Conservation (phyloP, 2,113 vertebrate species). For the Madoqua kirkii region DNA sequence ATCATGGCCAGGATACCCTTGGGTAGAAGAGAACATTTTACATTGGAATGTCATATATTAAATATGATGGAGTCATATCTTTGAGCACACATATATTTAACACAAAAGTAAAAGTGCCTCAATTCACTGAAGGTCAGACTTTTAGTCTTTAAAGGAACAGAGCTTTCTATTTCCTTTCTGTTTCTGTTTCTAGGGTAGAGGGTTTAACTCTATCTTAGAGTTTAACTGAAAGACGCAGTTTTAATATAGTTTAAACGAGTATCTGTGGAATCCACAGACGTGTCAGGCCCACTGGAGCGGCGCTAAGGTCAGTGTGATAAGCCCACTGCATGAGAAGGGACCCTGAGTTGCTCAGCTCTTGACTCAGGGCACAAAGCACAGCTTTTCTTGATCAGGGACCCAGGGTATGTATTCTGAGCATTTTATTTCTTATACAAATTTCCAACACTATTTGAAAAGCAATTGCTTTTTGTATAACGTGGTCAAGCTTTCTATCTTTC, state of each 20-base stretch:
- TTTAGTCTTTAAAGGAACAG: slow-evolving; percentile 20
- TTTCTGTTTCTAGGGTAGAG: background rate
- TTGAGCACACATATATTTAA: slow-evolving; percentile 31
- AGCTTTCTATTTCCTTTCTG: background rate
- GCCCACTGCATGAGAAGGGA: background rate
- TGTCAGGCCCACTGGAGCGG: background rate
- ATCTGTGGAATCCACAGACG: background rate
- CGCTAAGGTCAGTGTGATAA: background rate
- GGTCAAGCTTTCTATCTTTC: slow-evolving; percentile 30
- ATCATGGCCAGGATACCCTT: background rate
- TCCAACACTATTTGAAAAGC: background rate
- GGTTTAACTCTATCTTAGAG: background rate
- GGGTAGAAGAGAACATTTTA: slow-evolving; percentile 28
- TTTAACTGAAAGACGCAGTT: slow-evolving; percentile 12
- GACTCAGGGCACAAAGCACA: background rate
- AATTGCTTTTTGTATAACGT: slow-evolving; percentile 36
- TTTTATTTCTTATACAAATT: slow-evolving; percentile 28
- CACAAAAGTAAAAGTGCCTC: slow-evolving; percentile 42
- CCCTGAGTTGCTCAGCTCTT: background rate
- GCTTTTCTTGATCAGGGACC: background rate
- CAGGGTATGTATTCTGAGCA: slow-evolving; percentile 1
- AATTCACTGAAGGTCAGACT: slow-evolving; percentile 34
- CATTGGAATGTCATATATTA: slow-evolving; percentile 13
- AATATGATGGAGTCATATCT: background rate
- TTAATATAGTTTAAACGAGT: background rate